Percentiles rank a stretch among this genome's conserved stretches.
These are phyloP conservation scores for Lasioglossum oenotherae DNA, from an alignment of 2,888 invertebrate species.

Conservation along the genomic window DNA sequence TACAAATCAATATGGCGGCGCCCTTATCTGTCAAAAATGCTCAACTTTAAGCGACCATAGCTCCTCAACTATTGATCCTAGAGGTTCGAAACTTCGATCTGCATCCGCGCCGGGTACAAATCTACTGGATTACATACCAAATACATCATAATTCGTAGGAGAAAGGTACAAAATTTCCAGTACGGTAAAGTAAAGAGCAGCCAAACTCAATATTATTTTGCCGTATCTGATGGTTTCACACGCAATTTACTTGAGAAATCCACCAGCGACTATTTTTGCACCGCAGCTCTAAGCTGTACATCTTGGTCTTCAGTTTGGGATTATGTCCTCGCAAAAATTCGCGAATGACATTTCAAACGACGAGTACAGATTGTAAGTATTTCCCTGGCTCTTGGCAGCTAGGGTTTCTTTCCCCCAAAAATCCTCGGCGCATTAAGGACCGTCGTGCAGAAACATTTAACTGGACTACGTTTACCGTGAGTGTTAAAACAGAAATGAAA, in stretches of 20 bases:
- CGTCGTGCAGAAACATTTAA: slow-evolving; percentile 15
- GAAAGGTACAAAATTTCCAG: no score
- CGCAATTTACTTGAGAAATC: slow-evolving; percentile 43
- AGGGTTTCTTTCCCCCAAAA: background rate
- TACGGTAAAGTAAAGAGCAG: no score
- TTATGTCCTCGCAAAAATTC: background rate
- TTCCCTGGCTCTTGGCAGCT: background rate
- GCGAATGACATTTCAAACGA: background rate
- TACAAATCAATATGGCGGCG: no score
- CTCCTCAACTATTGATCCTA: no score
- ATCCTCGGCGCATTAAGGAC: background rate
- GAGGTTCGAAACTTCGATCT: no score
- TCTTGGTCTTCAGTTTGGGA: background rate
- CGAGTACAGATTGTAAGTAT: background rate
- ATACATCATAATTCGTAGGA: no score
- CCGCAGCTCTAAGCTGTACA: background rate
- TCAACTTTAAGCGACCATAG: no score
- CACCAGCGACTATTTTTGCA: background rate
- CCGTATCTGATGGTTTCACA: background rate
- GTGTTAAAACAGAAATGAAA: background rate
- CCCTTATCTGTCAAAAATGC: no score
- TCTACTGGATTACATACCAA: no score
- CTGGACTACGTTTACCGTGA: background rate
- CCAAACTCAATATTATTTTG: background rate
- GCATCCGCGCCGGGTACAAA: no score